Conservation (phyloP, 2,797 vertebrate genomes). For the Macrochelys suwanniensis region DNA sequence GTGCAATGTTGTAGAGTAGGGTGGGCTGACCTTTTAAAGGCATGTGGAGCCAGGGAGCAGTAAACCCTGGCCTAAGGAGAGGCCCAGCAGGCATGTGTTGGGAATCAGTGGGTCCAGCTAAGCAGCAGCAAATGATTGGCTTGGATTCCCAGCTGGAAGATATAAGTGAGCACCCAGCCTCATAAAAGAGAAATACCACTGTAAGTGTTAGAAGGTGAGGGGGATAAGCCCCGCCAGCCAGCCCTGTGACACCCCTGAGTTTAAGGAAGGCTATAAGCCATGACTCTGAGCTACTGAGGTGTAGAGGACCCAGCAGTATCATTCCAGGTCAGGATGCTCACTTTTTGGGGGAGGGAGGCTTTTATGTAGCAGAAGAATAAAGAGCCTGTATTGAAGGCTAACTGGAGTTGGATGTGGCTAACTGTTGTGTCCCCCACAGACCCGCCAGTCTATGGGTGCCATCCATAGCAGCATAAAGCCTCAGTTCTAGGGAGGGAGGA, state of each 20-base stretch:
- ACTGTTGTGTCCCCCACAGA: neutral
- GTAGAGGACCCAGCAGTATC: neutral
- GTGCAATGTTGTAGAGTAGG: neutral
- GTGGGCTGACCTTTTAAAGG: neutral
- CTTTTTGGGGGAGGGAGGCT: neutral
- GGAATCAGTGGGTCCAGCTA: neutral
- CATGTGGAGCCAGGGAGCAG: neutral
- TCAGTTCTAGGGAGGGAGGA: neutral
- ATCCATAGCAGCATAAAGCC: neutral
- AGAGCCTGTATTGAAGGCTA: neutral
- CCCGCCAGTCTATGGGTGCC: rapidly evolving
- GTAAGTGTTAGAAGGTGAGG: neutral
- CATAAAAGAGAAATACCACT: neutral
- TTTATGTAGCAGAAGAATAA: neutral
- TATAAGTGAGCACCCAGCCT: neutral
- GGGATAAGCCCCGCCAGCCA: neutral
- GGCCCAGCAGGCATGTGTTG: neutral
- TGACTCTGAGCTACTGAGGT: too few species aligned
- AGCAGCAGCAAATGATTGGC: neutral
- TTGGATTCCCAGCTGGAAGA: neutral
- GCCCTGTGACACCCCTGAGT: rapidly evolving
- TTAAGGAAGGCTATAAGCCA: neutral
- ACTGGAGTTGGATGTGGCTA: neutral
- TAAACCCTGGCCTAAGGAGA: neutral
- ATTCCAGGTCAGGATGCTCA: too few species aligned